Conservation (phyloP, 2,113 vertebrate species). For the Geococcyx californianus region DNA sequence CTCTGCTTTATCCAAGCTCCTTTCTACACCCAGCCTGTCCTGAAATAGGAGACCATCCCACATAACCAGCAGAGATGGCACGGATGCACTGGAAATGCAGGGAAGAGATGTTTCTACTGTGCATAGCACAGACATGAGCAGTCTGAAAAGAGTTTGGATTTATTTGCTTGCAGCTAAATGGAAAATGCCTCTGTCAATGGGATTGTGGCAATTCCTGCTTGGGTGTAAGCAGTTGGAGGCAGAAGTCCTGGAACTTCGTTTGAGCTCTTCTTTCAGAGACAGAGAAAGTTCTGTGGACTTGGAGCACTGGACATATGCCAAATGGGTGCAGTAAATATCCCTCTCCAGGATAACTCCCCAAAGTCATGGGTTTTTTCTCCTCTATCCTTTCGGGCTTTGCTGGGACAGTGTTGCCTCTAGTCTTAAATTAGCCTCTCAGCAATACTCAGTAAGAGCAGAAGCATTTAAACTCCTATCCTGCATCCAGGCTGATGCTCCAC, state of each 20-base stretch:
- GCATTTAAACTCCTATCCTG: constrained; percentile 39
- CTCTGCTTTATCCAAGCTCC: background rate
- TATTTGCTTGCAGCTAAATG: background rate
- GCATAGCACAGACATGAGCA: background rate
- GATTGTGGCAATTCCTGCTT: background rate
- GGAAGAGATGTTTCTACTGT: background rate
- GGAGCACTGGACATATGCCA: background rate
- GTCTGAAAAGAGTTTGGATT: background rate
- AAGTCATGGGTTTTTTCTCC: background rate
- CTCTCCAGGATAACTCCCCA: background rate
- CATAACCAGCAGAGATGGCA: background rate
- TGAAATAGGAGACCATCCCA: background rate
- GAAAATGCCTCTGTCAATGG: background rate
- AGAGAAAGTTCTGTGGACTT: background rate
- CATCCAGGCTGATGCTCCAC: background rate
- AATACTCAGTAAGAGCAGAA: background rate
- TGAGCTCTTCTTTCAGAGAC: background rate
- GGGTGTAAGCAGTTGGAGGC: background rate
- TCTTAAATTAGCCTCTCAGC: constrained; percentile 11
- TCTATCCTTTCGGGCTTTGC: background rate
- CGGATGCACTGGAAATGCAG: background rate
- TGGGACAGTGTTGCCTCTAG: background rate
- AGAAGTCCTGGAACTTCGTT: background rate
- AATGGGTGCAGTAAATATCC: background rate
- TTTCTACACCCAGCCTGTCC: background rate